phyloP scores from a whole-genome alignment of 2,797 vertebrate species.

The Onychomys arenicola region DNA sequence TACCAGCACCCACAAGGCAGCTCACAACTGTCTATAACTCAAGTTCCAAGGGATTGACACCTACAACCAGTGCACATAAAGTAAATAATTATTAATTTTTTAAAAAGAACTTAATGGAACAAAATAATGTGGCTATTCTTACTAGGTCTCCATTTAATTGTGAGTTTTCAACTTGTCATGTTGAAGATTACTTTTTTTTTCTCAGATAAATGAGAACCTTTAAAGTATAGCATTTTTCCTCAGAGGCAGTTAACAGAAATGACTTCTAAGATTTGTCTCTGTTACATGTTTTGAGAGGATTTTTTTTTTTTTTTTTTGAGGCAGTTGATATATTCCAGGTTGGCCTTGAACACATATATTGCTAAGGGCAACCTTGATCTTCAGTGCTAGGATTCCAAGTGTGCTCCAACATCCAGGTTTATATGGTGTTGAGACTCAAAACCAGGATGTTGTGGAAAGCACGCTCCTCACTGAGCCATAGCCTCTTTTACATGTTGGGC shows the following conservation, averaged over 20 bases:
- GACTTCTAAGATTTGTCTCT: background rate
- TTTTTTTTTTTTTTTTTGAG: background rate
- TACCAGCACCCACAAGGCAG: background rate
- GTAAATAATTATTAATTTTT: background rate
- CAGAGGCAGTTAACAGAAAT: background rate
- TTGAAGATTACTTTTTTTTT: background rate
- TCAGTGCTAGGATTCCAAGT: background rate
- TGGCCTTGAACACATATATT: background rate
- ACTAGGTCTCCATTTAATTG: background rate
- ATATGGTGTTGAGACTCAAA: background rate
- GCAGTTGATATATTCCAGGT: background rate
- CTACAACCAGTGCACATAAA: background rate
- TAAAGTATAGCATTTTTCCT: rapidly evolving
- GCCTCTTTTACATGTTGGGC: background rate
- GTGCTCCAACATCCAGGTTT: background rate
- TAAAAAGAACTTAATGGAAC: background rate
- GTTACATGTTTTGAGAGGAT: background rate
- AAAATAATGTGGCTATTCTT: background rate
- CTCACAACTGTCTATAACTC: background rate
- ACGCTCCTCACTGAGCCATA: background rate
- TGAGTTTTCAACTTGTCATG: background rate
- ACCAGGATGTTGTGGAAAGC: no score
- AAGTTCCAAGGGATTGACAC: background rate
- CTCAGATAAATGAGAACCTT: background rate
- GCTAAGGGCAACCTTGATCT: background rate